Evolutionary conservation across 2,888 invertebrate genomes (phyloP).

Genomic region (Dysmachus trigonus): DNA sequence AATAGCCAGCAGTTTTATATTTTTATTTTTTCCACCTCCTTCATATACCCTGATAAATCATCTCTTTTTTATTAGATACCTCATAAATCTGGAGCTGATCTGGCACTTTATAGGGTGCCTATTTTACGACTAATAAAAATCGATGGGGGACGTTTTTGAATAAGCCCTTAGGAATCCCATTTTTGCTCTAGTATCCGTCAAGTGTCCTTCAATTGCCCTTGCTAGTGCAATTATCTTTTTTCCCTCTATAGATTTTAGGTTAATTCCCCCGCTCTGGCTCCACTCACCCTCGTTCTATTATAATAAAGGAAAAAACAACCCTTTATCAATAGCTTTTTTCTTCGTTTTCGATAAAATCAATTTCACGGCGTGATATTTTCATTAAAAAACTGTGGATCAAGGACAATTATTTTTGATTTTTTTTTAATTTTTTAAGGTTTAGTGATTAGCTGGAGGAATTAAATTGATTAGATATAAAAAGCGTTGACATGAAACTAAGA

Average conservation of each 20-base stretch:
- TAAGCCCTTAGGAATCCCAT: background rate
- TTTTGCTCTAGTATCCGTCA: background rate
- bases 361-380: background rate
- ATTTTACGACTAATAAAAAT: background rate
- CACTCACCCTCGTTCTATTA: no score
- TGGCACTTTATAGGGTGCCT: background rate
- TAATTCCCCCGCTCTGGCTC: background rate
- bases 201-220: background rate
- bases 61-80: background rate
- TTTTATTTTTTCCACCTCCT: no score
- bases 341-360: background rate
- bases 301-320: no score
- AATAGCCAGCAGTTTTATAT: background rate
- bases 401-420: background rate
- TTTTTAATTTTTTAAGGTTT: no score
- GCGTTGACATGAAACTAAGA: no score
- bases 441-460: no score
- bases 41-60: background rate
- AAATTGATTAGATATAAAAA: no score
- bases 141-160: background rate
- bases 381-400: background rate
- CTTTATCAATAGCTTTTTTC: no score
- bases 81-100: background rate
- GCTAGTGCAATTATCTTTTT: constrained; percentile 10
- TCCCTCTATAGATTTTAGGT: background rate